Base-by-base conservation (phyloP, 2,113 vertebrate genomes). In the Sylvilagus bachmani region DNA sequence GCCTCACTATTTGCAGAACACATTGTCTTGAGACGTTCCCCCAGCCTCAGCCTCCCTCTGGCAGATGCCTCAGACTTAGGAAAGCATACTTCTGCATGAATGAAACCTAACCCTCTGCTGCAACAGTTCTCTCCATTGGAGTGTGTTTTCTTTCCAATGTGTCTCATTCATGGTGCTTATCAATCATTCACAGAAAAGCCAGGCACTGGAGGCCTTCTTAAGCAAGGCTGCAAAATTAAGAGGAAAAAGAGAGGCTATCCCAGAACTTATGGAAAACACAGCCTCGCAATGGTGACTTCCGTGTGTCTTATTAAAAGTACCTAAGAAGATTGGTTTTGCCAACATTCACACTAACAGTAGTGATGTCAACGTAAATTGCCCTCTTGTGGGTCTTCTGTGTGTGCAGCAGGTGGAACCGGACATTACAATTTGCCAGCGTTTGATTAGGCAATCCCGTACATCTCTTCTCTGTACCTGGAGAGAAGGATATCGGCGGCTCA, bases 41-140 rank as follows among this genome's bases (percentile, higher is more conserved):
- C 7, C 67, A 53, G n/a, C 49, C 36, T 49, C 62, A 81, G 22
- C 10, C 55, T 25, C 61, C 79, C 38, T 58, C 53, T 17, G 69
- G 90, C 78, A 94, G 93, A 93, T 79, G 82, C 84, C 55, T 61
- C 78, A 73, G 84, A 79, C 13, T 91, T 94, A 31, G 11, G 86
- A 82, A 77, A 89, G 94, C 49, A 38, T 61, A 75, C 83, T 94
- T 94, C 21, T 62, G 90, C 95, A 97, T 97, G 95, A 95, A 97
- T 94, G 96, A 97, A 90, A 91, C 33, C 81, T 90, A 93, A 89
- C 92, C 79, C 94, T 90, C 96, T 75, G 89, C 33, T 62, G 69
- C 16, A 73, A 66, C 31, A 44, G 61, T 83, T 77, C 79, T 95
- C 79, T 62, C 77, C 33, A 8, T 2, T 44, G 62, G 49, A 83